phyloP scores from a whole-genome alignment of 2,113 vertebrate genomes.

The Pipa parva region DNA sequence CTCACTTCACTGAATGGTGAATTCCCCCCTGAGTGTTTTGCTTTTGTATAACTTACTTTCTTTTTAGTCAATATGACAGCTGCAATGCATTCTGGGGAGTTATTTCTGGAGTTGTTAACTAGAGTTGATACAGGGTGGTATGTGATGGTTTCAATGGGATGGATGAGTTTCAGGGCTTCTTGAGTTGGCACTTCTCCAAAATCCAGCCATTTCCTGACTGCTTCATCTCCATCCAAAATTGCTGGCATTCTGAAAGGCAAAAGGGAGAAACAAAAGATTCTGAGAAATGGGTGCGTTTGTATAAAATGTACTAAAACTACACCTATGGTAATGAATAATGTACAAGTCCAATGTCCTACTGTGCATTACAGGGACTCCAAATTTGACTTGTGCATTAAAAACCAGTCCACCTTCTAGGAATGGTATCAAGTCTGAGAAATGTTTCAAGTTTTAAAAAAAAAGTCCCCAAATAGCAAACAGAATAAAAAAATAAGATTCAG shows the following conservation, averaged over 20 bases:
- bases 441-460: no score
- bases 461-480: no score
- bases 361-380: no score
- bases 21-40: no score
- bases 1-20: no score
- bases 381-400: no score
- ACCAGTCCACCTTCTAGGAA: no score
- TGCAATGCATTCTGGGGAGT: constrained; percentile 74
- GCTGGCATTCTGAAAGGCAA: constrained; percentile 83
- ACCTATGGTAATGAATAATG: no score
- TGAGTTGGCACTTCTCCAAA: constrained; percentile 79
- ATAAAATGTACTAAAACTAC: no score
- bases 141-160: constrained; percentile 70
- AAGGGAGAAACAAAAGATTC: not conserved
- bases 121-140: constrained; percentile 84
- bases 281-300: not conserved
- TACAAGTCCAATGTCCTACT: no score
- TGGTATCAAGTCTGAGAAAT: no score
- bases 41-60: constrained; percentile 60
- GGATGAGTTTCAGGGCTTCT: constrained; percentile 82
- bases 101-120: constrained; percentile 84
- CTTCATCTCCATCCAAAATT: constrained; percentile 85
- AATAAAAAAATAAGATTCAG: no score
- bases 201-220: constrained; percentile 84
- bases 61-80: constrained; percentile 63